Base-by-base conservation (phyloP, 1,140 invertebrate species). In the Dreissena polymorpha region DNA sequence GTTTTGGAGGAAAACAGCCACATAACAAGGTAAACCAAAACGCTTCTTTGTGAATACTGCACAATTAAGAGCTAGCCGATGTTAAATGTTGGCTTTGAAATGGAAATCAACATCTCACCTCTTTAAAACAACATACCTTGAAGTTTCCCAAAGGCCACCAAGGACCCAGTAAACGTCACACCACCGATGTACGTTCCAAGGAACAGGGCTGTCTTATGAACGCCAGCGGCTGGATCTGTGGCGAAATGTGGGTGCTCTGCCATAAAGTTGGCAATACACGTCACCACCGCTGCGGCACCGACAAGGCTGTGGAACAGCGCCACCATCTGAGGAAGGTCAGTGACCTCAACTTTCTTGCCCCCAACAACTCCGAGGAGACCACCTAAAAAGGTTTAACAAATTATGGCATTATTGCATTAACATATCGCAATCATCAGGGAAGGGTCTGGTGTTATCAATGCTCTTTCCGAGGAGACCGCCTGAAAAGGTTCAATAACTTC, bases 101-200 rank as follows among this genome's bases (percentile, higher is more conserved):
- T 39, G 39, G 8, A 39, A 39, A 8, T 5, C 39, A 39, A 39
- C 2, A 39, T 39, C 3, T 5, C 39, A 39, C 2, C 39, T 97
- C 96, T 94, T 84, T 14, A 87, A 81, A 14, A 71, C n/a, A 50
- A 65, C 25, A 81, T 80, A 94, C 94, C 94, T 93, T 98, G 97
- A 10, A 98, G 94, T 94, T 98, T 98, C 78, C 97, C 97, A 93
- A 97, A 98, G n/a, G 97, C 97, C 60, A 98, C 95, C 57, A 98
- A 93, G 0, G 96, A 97, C 2, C 97, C 97, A 88, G 96, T 97
- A 93, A 97, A 97, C 12, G 97, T 98, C 53, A 98, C 96, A 67
- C 96, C 97, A 85, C 97, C 97, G 90, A 98, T 98, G 93, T 96
- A 97, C 0, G 97, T 97, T 10, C 97, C 97, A 8, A 98, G 93